Base-by-base conservation (phyloP, 2,888 invertebrate genomes). In the Nomada flava region DNA sequence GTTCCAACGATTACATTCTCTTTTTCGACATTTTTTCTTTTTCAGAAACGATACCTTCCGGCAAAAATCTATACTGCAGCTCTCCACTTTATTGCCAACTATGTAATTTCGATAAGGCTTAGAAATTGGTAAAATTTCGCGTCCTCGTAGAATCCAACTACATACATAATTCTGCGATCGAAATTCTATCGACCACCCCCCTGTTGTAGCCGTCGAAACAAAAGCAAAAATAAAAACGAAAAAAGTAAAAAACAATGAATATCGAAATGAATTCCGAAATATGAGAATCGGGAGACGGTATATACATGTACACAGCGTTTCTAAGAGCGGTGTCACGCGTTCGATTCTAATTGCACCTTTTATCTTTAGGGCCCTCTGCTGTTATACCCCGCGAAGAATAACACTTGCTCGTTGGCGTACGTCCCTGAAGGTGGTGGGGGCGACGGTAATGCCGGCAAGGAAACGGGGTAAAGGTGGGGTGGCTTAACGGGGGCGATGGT, bases 391-490 rank as follows among this genome's bases (percentile, higher is more conserved):
- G n/a, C 23, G 3, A 18, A 18, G n/a, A 55, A 63, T 50, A 50
- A 63, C 62, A 71, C 63, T 63, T 42, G 44, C 70, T 50, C 53
- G 29, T 20, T n/a, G 29, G 9, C 44, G 44, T 63, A 75, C 74
- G 77, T 64, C 71, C 75, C 79, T 73, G 65, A 69, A 59, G 52
- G 23, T 44, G 53, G 64, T 50, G 71, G 63, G 76, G 53, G 44
- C 47, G 18, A 60, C 15, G 18, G 29, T 57, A 63, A 68, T 55
- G 29, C 69, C 57, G 63, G 64, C 42, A 64, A 69, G 44, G 77
- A 64, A 68, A 62, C 59, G 53, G 64, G 59, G 52, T 29, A 44
- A 65, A 59, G 55, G 76, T 76, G 71, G 63, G 57, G 64, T 44
- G 70, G 69, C 69, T 71, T 60, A 53, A 55, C 57, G 77, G 74